Evolutionary conservation across 2,888 invertebrate genomes (phyloP).

Genomic region (Polymixis lichenea): DNA sequence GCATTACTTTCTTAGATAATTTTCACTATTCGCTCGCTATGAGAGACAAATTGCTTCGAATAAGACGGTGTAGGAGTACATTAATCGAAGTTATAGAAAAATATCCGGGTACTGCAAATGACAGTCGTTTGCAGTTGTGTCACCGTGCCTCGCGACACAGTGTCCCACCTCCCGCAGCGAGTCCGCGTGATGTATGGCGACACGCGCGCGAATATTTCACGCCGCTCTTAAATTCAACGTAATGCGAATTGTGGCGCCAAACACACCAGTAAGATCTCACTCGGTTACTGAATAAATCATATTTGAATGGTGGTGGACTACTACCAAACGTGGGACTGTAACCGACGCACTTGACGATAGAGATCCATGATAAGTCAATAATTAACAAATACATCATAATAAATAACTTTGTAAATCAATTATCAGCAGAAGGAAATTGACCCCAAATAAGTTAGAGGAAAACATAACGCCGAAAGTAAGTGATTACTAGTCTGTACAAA

Average conservation of each 20-base stretch:
- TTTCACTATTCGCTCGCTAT: neutral
- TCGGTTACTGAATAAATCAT: conserved; percentile 25
- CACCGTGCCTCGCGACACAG: neutral
- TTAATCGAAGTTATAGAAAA: neutral
- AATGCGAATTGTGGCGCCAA: conserved; percentile 29
- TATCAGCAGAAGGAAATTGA: neutral
- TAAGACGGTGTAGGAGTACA: neutral
- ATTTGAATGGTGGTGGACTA: neutral
- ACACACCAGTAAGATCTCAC: conserved; percentile 12
- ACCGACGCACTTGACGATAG: neutral
- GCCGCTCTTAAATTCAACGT: conserved; percentile 27
- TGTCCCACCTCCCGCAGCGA: conserved; percentile 32
- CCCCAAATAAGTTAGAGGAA: neutral
- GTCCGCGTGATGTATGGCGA: conserved; percentile 47
- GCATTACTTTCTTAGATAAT: neutral
- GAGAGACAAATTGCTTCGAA: neutral
- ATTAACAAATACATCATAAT: neutral
- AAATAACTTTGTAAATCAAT: too few relatives aligned
- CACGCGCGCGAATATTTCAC: conserved; percentile 48
- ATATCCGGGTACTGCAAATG: neutral
- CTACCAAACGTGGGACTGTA: neutral
- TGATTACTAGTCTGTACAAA: neutral
- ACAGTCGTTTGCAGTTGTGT: neutral
- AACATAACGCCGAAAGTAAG: neutral
- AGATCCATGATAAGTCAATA: neutral